Percentiles rank a stretch among this genome's conserved stretches.
These are phyloP conservation scores for Rhopalosiphum padi DNA, from an alignment of 1,140 invertebrate species.

Conservation along the genomic window DNA sequence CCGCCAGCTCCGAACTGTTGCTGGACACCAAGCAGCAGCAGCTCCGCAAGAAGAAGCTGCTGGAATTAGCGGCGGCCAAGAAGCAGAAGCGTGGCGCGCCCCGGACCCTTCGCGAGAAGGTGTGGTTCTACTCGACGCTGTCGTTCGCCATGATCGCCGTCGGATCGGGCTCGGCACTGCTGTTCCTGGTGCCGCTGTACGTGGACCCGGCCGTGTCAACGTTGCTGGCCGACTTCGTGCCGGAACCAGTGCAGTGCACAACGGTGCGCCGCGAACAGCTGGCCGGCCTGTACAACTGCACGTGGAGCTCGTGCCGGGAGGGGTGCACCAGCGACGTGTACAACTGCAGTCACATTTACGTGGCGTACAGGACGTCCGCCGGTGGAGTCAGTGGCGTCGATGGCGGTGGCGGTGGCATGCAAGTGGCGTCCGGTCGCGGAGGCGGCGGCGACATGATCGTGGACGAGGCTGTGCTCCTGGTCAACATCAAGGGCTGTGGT, in stretches of 20 bases:
- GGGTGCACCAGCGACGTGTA: constrained; percentile 88
- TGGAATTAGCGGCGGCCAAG: constrained; percentile 68
- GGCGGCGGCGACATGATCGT: background rate
- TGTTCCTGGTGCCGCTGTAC: constrained; percentile 88
- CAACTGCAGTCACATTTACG: constrained; percentile 84
- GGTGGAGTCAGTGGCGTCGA: background rate
- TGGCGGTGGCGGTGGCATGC: constrained; percentile 61
- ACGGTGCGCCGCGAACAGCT: constrained; percentile 78
- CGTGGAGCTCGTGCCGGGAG: constrained; percentile 85
- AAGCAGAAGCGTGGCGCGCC: constrained; percentile 68
- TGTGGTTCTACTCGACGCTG: constrained; percentile 80
- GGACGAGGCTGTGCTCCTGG: constrained; percentile 72
- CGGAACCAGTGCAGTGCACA: constrained; percentile 78
- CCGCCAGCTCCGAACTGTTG: constrained; percentile 84
- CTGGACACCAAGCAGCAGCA: constrained; percentile 75
- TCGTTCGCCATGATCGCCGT: constrained; percentile 79
- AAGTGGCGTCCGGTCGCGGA: background rate
- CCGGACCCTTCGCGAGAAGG: constrained; percentile 76
- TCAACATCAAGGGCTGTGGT: constrained; percentile 87
- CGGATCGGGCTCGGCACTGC: constrained; percentile 79
- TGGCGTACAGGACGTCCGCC: constrained; percentile 68
- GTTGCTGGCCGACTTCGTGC: constrained; percentile 81
- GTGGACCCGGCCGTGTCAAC: constrained; percentile 90
- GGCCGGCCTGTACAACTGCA: constrained; percentile 81
- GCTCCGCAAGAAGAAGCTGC: constrained; percentile 74